Evolutionary conservation across 2,797 vertebrate species (phyloP), one percentile per base, ranked within the genome.

Genomic region (Apogon hyalosoma): DNA sequence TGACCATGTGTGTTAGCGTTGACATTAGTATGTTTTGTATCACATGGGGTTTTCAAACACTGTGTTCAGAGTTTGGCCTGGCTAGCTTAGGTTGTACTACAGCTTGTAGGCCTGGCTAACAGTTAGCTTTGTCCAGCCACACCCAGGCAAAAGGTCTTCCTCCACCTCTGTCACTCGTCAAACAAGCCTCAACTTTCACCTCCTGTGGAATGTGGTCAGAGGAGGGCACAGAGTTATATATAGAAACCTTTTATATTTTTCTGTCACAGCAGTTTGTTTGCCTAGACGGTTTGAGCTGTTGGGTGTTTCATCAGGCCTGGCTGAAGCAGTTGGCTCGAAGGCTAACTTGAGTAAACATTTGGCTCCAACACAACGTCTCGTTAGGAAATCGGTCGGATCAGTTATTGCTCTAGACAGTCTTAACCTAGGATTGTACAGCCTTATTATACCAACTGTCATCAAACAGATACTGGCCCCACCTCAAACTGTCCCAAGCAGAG

Each of bases 121-220:
- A 48, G 72, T 56, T 75, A 77, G 79, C 73, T 1, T 11, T 38
- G 73, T 70, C 62, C 72, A 69, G 86, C 89, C 88, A 86, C 90
- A 85, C 91, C 90, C 86, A 83, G 77, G 71, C 49, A 86, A 75
- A 84, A 81, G 77, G 69, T 78, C 77, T 71, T 57, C 58, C 51
- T 85, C 63, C 63, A 79, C 69, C 75, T 83, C 74, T 15, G 72
- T 77, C 52, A 59, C 76, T 69, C 63, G 75, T 87, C 81, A 87
- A 84, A 88, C 85, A 88, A 77, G 77, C 59, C 62, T 91, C 73
- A 90, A 88, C 91, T 91, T 88, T 92, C 80, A 90, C 90, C 88
- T 79, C 76, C 64, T 47, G 49, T 73, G 88, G 87, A 91, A 92
- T 88, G 86, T 86, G 76, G 84, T 80, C 63, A 51, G 67, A 77